phyloP scores from a whole-genome alignment of 2,888 invertebrate genomes.

The Pilophorus perplexus region DNA sequence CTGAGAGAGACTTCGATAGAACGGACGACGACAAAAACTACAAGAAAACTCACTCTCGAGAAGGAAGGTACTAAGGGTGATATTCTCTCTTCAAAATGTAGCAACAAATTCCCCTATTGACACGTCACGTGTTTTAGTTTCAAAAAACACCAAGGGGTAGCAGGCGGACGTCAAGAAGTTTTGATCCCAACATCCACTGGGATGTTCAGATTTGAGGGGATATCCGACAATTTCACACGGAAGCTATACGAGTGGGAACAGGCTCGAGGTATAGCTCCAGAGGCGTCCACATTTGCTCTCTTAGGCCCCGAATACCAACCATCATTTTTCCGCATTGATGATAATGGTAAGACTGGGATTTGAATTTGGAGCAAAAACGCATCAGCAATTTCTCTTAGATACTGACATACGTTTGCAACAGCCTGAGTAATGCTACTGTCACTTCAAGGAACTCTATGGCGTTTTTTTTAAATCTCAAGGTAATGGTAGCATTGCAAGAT shows the following conservation, averaged over 20 bases:
- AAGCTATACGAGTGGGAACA: constrained; percentile 91
- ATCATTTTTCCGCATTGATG: neutral
- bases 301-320: constrained; percentile 61
- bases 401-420: no score
- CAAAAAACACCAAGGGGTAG: neutral
- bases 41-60: constrained; percentile 12
- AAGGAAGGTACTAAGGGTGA: constrained; percentile 12
- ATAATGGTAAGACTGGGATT: neutral
- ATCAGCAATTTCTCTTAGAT: neutral
- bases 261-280: constrained; percentile 80
- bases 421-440: no score
- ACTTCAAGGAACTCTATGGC: no score
- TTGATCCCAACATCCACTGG: constrained; percentile 79
- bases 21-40: neutral
- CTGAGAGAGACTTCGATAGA: constrained; percentile 59
- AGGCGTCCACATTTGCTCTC: constrained; percentile 78
- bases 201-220: constrained; percentile 79
- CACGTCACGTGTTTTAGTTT: no score
- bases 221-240: constrained; percentile 83
- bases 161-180: constrained; percentile 62
- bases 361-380: neutral
- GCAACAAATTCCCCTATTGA: no score
- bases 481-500: constrained; percentile 59
- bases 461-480: no score
- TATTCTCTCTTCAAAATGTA: no score